These are phyloP conservation scores for Sardina pilchardus DNA, from an alignment of 2,113 vertebrate genomes.

Conservation along the genomic window DNA sequence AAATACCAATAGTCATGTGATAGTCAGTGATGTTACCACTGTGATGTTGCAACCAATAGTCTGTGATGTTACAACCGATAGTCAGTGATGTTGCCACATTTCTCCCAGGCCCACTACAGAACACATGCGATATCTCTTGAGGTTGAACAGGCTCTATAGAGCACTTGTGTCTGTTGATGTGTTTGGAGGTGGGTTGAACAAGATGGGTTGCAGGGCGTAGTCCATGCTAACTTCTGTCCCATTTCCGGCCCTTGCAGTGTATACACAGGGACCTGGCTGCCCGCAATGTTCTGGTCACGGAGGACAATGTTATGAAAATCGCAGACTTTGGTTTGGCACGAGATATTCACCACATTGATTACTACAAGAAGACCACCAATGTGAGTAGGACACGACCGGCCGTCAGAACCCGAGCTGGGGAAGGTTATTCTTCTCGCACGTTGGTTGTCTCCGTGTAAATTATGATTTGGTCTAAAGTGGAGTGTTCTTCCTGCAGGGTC, in stretches of 20 bases:
- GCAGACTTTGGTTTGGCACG: constrained; percentile 96
- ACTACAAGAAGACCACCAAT: constrained; percentile 98
- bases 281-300: constrained; percentile 94
- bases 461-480: background rate
- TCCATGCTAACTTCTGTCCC: background rate
- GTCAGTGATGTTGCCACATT: too few species aligned
- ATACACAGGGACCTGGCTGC: constrained; percentile 97
- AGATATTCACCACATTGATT: constrained; percentile 98
- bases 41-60: too few species aligned
- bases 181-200: background rate
- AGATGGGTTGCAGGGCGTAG: background rate
- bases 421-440: background rate
- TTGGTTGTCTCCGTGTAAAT: background rate
- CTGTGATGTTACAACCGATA: too few species aligned
- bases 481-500: constrained; percentile 75
- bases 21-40: too few species aligned
- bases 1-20: too few species aligned
- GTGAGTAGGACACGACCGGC: constrained; percentile 68
- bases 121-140: background rate
- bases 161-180: background rate
- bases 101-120: too few species aligned
- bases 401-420: background rate
- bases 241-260: constrained; percentile 71
- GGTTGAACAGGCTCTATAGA: background rate
- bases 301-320: constrained; percentile 98